phyloP scores from a whole-genome alignment of 2,797 vertebrate species.

The Bufotes viridis region DNA sequence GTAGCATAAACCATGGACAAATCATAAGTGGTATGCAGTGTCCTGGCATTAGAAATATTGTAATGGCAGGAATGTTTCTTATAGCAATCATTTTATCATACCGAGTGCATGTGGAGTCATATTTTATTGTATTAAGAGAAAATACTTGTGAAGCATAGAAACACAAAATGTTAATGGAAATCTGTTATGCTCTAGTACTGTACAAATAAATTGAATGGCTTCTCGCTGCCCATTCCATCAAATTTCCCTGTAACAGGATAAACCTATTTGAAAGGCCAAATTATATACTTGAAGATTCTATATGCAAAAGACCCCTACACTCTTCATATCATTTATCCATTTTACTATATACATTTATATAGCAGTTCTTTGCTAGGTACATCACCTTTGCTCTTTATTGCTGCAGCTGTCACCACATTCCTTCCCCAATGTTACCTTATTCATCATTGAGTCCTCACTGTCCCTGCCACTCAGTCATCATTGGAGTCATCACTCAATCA shows the following conservation, averaged over 20 bases:
- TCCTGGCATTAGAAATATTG: not conserved
- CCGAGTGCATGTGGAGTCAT: not conserved
- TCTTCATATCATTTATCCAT: not conserved
- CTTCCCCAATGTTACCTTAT: no score
- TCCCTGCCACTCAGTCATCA: no score
- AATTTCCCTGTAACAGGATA: not conserved
- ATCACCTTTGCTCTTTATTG: no score
- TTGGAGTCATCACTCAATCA: no score
- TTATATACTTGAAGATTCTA: not conserved
- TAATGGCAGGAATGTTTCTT: not conserved
- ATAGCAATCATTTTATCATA: not conserved
- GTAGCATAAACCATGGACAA: not conserved
- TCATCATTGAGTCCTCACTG: no score
- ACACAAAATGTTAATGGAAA: conserved; percentile 1
- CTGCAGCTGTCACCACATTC: no score
- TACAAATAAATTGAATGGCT: not conserved
- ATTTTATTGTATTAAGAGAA: not conserved
- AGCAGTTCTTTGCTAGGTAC: no score
- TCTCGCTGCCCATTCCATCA: not conserved
- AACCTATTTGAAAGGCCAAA: not conserved
- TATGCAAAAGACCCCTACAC: not conserved
- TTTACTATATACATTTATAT: not conserved
- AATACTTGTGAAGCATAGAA: not conserved
- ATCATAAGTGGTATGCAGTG: not conserved
- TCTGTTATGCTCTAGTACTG: not conserved